These are phyloP conservation scores for Elgaria multicarinata DNA, from an alignment of 2,113 vertebrate genomes.

Conservation along the genomic window DNA sequence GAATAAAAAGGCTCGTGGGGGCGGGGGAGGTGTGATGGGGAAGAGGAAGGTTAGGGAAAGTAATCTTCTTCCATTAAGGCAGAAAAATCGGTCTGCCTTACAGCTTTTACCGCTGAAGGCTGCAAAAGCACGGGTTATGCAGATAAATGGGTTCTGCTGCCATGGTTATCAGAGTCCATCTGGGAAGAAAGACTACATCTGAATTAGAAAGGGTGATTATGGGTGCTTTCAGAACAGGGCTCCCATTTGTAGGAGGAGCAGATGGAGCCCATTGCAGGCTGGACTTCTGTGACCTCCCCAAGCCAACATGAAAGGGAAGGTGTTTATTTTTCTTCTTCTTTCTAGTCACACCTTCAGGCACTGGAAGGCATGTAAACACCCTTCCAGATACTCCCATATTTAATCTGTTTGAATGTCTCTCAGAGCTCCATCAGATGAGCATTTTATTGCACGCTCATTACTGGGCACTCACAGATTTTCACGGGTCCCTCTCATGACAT, in stretches of 20 bases:
- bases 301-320: neutral
- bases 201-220: constrained; percentile 27
- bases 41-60: constrained; percentile 30
- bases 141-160: neutral
- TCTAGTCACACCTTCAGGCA: neutral
- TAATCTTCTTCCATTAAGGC: constrained; percentile 28
- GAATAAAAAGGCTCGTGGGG: constrained; percentile 41
- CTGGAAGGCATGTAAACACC: neutral
- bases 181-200: neutral
- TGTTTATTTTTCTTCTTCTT: neutral
- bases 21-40: constrained; percentile 9
- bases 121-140: constrained; percentile 31
- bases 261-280: neutral
- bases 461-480: too few relatives aligned
- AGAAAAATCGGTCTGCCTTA: constrained; percentile 49
- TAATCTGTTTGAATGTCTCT: neutral
- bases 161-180: neutral
- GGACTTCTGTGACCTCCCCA: neutral
- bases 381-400: neutral
- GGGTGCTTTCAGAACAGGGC: neutral
- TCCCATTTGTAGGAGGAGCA: constrained; percentile 8
- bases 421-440: too few relatives aligned
- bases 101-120: constrained; percentile 10
- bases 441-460: too few relatives aligned
- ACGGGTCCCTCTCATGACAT: too few relatives aligned